Percentiles rank a stretch among this genome's conserved stretches.
phyloP scores from a whole-genome alignment of 2,888 invertebrate species.

The Thymelicus lineola region DNA sequence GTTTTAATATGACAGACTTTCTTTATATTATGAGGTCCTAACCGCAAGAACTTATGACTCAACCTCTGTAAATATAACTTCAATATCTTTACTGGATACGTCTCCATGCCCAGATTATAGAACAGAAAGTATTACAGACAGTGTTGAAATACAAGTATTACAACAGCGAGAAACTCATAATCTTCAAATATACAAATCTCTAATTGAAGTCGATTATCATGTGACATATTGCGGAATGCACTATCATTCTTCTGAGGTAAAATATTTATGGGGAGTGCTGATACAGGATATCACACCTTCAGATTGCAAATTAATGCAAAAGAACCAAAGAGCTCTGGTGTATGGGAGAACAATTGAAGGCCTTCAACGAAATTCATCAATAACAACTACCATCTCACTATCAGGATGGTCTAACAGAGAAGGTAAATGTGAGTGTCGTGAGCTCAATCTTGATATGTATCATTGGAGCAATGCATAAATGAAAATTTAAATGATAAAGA shows the following conservation, averaged over 20 bases:
- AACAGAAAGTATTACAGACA: background rate
- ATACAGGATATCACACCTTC: background rate
- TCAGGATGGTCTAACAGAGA: background rate
- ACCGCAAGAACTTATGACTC: no score
- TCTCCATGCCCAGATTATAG: background rate
- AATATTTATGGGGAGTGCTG: background rate
- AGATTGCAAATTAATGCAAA: background rate
- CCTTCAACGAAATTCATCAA: background rate
- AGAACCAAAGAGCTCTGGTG: background rate
- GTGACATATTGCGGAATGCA: slow-evolving; percentile 5
- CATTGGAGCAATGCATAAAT: no score
- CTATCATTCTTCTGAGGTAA: background rate
- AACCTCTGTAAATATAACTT: background rate
- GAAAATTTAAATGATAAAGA: no score
- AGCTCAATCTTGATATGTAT: background rate
- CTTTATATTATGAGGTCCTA: no score
- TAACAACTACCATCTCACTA: background rate
- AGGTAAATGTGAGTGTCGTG: background rate
- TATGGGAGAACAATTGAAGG: background rate
- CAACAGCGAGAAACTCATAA: background rate
- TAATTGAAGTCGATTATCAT: background rate
- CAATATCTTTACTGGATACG: background rate
- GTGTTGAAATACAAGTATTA: background rate
- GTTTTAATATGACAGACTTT: no score
- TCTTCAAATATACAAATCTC: background rate